Conservation (phyloP, 2,888 invertebrate species). For the Morpho deidamia region DNA sequence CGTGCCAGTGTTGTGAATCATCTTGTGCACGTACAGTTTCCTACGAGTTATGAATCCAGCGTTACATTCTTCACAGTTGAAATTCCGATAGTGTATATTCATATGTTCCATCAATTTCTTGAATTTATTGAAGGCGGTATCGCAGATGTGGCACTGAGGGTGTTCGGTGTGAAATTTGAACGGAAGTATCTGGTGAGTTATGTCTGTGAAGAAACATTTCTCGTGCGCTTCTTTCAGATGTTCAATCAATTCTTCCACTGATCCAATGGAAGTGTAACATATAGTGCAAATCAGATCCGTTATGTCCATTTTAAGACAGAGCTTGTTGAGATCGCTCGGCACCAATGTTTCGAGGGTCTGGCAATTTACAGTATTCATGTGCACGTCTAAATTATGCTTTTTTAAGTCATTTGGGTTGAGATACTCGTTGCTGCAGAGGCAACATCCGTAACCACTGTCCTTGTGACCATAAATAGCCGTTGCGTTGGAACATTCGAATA, state of each 20-base stretch:
- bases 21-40: constrained; percentile 22
- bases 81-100: constrained; percentile 63
- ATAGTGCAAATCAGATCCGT: constrained; percentile 40
- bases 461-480: constrained; percentile 36
- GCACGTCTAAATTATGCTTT: constrained; percentile 31
- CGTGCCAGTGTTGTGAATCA: constrained; percentile 39
- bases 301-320: constrained; percentile 42
- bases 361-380: constrained; percentile 25
- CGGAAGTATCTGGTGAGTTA: constrained; percentile 46
- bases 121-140: constrained; percentile 58
- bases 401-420: constrained; percentile 34
- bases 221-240: constrained; percentile 36
- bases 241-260: constrained; percentile 31
- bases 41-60: constrained; percentile 57
- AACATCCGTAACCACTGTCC: constrained; percentile 35
- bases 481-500: constrained; percentile 37
- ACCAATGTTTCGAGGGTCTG: constrained; percentile 27
- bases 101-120: constrained; percentile 62
- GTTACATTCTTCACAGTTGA: constrained; percentile 61
- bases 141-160: constrained; percentile 55
- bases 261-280: constrained; percentile 32
- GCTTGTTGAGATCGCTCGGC: constrained; percentile 21
- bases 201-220: constrained; percentile 34
- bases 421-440: constrained; percentile 33
- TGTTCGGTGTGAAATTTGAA: constrained; percentile 44